Evolutionary conservation across 2,797 vertebrate genomes (phyloP).

Genomic region (Furcifer pardalis): DNA sequence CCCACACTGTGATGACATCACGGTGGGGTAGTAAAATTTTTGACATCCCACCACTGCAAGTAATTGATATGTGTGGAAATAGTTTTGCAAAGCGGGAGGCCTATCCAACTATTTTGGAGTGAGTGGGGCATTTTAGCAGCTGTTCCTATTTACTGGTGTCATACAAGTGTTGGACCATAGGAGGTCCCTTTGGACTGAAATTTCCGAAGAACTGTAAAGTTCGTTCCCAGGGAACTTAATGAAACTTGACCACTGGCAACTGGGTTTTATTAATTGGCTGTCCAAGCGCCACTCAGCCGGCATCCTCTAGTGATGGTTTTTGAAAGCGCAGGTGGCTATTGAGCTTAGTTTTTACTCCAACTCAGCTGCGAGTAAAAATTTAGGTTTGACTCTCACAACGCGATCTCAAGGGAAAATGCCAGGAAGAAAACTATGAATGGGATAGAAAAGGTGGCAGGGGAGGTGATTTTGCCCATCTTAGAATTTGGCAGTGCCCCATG

Average conservation of each 20-base stretch:
- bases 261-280: too few relatives aligned
- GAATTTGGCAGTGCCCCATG: too few relatives aligned
- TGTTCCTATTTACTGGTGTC: neutral
- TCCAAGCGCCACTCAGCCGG: too few relatives aligned
- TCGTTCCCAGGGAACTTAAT: neutral
- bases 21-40: too few relatives aligned
- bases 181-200: neutral
- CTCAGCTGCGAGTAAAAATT: neutral
- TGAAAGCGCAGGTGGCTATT: neutral
- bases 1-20: too few relatives aligned
- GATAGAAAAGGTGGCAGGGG: too few relatives aligned
- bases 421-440: neutral
- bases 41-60: too few relatives aligned
- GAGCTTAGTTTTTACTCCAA: neutral
- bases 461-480: too few relatives aligned
- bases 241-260: too few relatives aligned
- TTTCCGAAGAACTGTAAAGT: neutral
- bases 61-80: too few relatives aligned
- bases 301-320: neutral
- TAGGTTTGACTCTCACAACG: neutral
- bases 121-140: neutral
- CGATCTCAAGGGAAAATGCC: neutral
- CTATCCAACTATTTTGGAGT: neutral
- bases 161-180: neutral
- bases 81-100: too few relatives aligned